A percentile compares a stretch with the other conserved stretches of the same genome.
These are phyloP conservation scores for Dendrolimus kikuchii DNA, from an alignment of 1,140 invertebrate genomes.

Conservation along the genomic window DNA sequence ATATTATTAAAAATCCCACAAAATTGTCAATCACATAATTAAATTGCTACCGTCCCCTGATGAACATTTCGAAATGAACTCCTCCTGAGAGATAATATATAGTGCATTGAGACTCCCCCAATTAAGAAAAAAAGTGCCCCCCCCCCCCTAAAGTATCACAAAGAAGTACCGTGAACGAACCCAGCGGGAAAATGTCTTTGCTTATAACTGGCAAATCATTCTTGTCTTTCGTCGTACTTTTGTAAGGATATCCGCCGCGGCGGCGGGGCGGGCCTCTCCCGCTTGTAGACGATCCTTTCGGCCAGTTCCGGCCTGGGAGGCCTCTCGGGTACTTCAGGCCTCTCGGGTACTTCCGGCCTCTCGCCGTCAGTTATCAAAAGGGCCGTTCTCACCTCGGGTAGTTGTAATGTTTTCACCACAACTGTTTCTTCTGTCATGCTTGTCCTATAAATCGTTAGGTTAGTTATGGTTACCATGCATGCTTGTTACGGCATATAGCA, in stretches of 20 bases:
- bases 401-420: conserved; percentile 38
- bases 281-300: conserved; percentile 28
- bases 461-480: conserved; percentile 33
- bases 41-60: too few species aligned
- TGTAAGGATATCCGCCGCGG: conserved; percentile 39
- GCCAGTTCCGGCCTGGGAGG: background rate
- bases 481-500: conserved; percentile 22
- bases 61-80: too few species aligned
- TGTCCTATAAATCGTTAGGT: conserved; percentile 27
- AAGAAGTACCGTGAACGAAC: too few species aligned
- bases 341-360: conserved; percentile 14
- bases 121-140: too few species aligned
- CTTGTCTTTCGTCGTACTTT: conserved; percentile 36
- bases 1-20: too few species aligned
- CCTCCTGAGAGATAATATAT: too few species aligned
- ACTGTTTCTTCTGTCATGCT: conserved; percentile 43
- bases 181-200: too few species aligned
- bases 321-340: conserved; percentile 21
- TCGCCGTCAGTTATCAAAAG: conserved; percentile 23
- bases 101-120: too few species aligned
- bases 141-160: too few species aligned
- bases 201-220: too few species aligned
- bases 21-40: too few species aligned
- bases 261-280: conserved; percentile 40
- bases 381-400: conserved; percentile 46